A percentile compares a stretch with the other conserved stretches of the same genome.
These are phyloP conservation scores for Trissoscelio sp. DNA, from an alignment of 2,888 invertebrate species.

Conservation along the genomic window DNA sequence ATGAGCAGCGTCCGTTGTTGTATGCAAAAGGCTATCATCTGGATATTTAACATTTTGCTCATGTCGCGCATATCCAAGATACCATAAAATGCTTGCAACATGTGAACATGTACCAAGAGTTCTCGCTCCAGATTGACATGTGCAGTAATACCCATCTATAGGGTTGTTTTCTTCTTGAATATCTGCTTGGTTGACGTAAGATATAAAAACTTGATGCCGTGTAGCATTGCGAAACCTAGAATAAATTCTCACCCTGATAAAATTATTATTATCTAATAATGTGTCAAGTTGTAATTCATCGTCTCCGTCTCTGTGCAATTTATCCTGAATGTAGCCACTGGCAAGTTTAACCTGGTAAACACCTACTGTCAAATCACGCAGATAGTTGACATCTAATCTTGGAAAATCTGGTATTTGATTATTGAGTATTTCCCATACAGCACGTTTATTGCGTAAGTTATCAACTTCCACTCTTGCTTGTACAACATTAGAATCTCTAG, in stretches of 20 bases:
- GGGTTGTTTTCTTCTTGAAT: neutral
- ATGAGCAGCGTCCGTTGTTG: constrained; percentile 12
- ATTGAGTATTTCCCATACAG: constrained; percentile 22
- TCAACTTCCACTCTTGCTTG: constrained; percentile 50
- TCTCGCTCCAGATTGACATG: no score
- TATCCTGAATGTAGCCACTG: constrained; percentile 41
- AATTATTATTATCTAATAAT: constrained; percentile 23
- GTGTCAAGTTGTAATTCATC: constrained; percentile 40
- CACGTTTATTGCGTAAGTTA: constrained; percentile 40
- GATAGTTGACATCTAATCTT: constrained; percentile 39
- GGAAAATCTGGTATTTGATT: constrained; percentile 37
- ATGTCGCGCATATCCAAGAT: constrained; percentile 9
- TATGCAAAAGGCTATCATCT: neutral
- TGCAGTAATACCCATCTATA: constrained; percentile 12
- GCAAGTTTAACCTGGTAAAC: constrained; percentile 33
- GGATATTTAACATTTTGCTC: constrained; percentile 12
- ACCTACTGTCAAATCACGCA: constrained; percentile 31
- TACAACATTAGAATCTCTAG: constrained; percentile 25
- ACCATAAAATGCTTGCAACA: constrained; percentile 16
- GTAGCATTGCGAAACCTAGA: constrained; percentile 31
- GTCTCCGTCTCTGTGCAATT: constrained; percentile 42
- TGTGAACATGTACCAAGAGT: constrained; percentile 10
- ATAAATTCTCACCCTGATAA: constrained; percentile 38
- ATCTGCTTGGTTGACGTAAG: neutral
- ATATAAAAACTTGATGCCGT: constrained; percentile 19